phyloP scores from a whole-genome alignment of 2,113 vertebrate species.

The Sylvia atricapilla region DNA sequence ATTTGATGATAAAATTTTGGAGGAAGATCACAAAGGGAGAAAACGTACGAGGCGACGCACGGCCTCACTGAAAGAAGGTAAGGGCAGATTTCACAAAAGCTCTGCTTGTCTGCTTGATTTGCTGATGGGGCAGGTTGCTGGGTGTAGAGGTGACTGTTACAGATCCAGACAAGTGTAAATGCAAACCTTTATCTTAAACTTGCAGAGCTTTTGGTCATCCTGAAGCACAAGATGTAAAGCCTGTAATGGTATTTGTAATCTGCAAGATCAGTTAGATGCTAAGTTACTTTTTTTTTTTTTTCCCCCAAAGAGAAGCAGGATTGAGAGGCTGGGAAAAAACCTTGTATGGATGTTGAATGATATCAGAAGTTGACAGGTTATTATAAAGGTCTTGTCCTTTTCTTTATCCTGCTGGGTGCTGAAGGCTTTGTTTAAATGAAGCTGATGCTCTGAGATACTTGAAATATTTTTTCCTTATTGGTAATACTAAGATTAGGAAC shows the following conservation, averaged over 20 bases:
- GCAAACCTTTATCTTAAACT: background rate
- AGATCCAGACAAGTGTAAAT: background rate
- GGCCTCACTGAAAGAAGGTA: constrained; percentile 88
- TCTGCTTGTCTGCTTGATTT: background rate
- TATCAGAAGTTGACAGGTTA: background rate
- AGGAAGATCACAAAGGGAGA: constrained; percentile 89
- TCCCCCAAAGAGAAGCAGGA: background rate
- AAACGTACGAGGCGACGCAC: constrained; percentile 85
- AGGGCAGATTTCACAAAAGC: background rate
- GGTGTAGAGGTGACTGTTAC: background rate
- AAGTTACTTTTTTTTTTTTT: background rate
- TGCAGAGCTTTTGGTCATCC: background rate
- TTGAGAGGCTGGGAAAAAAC: background rate
- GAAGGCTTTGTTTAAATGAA: background rate
- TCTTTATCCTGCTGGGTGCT: background rate
- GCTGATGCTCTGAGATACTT: background rate
- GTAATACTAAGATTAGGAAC: background rate
- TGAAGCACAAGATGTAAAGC: background rate
- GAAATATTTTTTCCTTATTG: background rate
- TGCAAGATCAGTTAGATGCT: background rate
- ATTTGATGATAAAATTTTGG: constrained; percentile 94
- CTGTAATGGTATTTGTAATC: background rate
- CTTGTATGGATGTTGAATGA: background rate
- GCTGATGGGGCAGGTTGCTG: fast-evolving
- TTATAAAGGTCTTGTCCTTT: background rate